Evolutionary conservation across 2,113 vertebrate species (phyloP).

Genomic region (Osmerus eperlanus): DNA sequence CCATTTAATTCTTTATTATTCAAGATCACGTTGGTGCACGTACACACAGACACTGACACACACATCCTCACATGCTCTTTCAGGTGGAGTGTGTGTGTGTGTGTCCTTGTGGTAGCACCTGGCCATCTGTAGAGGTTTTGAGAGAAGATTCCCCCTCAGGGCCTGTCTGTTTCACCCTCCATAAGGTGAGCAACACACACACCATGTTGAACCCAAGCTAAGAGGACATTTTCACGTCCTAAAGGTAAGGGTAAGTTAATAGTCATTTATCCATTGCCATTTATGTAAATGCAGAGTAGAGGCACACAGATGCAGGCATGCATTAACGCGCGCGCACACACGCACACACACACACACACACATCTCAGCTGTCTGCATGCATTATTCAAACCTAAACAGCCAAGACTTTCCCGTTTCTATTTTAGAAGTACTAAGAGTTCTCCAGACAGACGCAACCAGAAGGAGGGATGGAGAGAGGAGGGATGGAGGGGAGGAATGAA

Average conservation of each 20-base stretch:
- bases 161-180: too few species aligned
- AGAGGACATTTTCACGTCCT: too few species aligned
- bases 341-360: constrained; percentile 8
- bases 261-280: too few species aligned
- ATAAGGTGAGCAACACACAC: too few species aligned
- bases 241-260: too few species aligned
- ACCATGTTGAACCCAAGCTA: too few species aligned
- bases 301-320: background rate
- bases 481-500: background rate
- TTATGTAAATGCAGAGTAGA: too few species aligned
- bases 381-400: constrained; percentile 48
- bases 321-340: background rate
- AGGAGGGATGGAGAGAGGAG: background rate
- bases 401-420: constrained; percentile 31
- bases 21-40: background rate
- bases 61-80: background rate
- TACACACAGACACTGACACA: background rate
- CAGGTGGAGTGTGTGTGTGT: too few species aligned
- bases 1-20: background rate
- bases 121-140: too few species aligned
- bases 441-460: background rate
- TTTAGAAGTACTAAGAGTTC: constrained; percentile 13
- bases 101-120: too few species aligned
- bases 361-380: constrained; percentile 34
- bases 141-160: too few species aligned